Evolutionary conservation across 2,888 invertebrate genomes (phyloP), one percentile per base, ranked within the genome.

Genomic region (Phlogophora meticulosa): DNA sequence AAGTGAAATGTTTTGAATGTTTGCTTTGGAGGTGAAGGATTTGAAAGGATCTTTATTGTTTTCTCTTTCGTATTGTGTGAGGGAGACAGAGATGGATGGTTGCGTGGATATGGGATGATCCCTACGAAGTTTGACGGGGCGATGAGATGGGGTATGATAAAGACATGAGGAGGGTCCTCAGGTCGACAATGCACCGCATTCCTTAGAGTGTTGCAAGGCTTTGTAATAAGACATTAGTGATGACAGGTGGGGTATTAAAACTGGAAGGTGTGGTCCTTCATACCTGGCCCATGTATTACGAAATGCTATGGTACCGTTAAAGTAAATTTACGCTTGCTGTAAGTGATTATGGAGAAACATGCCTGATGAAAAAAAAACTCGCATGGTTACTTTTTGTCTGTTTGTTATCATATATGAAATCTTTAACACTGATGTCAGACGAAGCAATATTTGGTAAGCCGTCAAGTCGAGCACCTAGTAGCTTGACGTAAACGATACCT

Each of bases 1-100:
- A 70, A 83, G 73, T 72, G 79, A 84, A 84, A 84, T 79, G 72
- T 78, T 84, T 72, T 67, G 64, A 77, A 78, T 78, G 81, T 84
- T 84, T 84, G 69, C 69, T 81, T 78, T 74, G 38, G 72, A 73
- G 77, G 71, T 83, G 70, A 79, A 81, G 83, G 79, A 77, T 83
- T 79, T 76, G 72, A 70, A 70, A 71, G 71, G 77, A 75, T 82
- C 82, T 77, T 76, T 79, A 72, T 79, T 82, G 82, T 83, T 74
- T 70, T 79, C 82, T 79, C 72, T 74, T 74, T 79, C 61, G 32
- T 67, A 62, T 76, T 76, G 63, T 78, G 22, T 52, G 36, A 32
- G 32, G n/a, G 38, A 52, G 73, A 76, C 76, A 73, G 69, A 63
- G 71, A 83, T 78, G 55, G 66, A 81, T 83, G 66, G 40, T 48